Conservation (phyloP, 2,113 vertebrate species). For the Heterocephalus glaber region DNA sequence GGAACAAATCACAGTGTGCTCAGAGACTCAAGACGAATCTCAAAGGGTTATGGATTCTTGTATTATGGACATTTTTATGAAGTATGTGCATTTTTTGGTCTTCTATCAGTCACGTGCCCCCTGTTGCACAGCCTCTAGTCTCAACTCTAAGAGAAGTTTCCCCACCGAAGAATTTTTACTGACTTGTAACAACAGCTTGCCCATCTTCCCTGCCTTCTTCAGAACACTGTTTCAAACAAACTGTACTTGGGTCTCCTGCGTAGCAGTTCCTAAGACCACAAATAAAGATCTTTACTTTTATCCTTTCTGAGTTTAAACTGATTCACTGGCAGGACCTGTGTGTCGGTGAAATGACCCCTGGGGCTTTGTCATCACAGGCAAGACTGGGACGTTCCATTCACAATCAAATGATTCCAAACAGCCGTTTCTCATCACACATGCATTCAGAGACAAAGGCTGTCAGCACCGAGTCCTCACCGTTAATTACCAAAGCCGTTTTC, state of each 20-base stretch:
- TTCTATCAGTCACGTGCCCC: background rate
- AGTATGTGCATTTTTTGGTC: background rate
- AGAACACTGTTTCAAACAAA: background rate
- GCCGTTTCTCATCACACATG: background rate
- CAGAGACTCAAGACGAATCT: background rate
- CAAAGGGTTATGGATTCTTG: background rate
- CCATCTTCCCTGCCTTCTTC: background rate
- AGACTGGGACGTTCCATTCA: background rate
- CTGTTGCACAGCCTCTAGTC: background rate
- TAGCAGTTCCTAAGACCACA: background rate
- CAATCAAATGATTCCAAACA: background rate
- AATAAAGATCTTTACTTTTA: background rate
- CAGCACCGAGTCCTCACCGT: background rate
- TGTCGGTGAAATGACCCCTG: background rate
- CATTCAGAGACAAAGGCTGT: background rate
- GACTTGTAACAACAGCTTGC: background rate
- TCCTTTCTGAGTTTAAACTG: background rate
- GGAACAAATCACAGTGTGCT: background rate
- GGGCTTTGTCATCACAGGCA: fast-evolving
- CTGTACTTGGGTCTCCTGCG: background rate
- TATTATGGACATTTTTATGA: background rate
- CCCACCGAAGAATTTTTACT: background rate
- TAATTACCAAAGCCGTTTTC: background rate
- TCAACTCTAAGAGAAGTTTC: background rate
- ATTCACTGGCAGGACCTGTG: background rate